Evolutionary conservation across 1,140 invertebrate species (phyloP).

Genomic region (Drosophila murphyi): DNA sequence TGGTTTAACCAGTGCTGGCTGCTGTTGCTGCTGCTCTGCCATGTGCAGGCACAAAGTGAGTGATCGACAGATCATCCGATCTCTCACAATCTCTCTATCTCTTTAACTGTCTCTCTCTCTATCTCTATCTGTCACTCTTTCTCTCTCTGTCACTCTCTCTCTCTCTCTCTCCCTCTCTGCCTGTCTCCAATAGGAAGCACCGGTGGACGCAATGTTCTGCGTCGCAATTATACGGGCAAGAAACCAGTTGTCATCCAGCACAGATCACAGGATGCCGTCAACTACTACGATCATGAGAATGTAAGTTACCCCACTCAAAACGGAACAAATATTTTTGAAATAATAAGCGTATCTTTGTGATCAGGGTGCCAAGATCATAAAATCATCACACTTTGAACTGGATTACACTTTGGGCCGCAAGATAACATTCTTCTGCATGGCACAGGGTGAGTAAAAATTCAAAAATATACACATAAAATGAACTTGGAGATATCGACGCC

Average conservation of each 20-base stretch:
- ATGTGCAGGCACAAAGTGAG: constrained; percentile 61
- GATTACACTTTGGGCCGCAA: constrained; percentile 96
- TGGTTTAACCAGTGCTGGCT: constrained; percentile 51
- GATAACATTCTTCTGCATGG: constrained; percentile 95
- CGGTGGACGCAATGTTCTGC: constrained; percentile 74
- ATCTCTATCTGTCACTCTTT: no score
- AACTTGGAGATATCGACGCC: no score
- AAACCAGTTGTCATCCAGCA: constrained; percentile 88
- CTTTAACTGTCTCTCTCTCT: not conserved
- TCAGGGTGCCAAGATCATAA: constrained; percentile 95
- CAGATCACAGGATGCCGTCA: constrained; percentile 87
- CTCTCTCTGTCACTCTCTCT: not conserved
- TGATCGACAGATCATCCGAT: not conserved
- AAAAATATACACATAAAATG: no score
- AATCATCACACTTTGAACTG: constrained; percentile 95
- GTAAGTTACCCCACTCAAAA: constrained; percentile 84
- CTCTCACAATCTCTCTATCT: not conserved
- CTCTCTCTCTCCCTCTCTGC: not conserved
- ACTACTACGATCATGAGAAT: constrained; percentile 91
- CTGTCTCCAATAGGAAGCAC: constrained; percentile 59
- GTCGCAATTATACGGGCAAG: constrained; percentile 79
- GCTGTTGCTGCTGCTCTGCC: constrained; percentile 43
- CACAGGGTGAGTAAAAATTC: constrained; percentile 84
- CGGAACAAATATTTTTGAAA: not conserved
- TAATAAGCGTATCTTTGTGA: not conserved